Evolutionary conservation across 1,140 invertebrate genomes (phyloP).

Genomic region (Drosophila rufa): DNA sequence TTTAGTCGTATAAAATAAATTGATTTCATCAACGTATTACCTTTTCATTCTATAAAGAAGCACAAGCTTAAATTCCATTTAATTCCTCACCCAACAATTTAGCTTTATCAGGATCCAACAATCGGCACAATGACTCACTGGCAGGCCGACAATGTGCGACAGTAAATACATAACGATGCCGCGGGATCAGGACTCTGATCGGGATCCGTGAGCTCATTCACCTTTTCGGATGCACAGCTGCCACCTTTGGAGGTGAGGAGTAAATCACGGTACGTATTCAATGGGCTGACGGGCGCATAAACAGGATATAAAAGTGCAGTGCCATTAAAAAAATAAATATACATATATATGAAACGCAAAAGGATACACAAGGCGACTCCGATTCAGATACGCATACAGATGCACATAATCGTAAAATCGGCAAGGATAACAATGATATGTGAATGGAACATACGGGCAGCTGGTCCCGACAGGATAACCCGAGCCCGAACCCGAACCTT

Average conservation of each 20-base stretch:
- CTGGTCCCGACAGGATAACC: slow-evolving; percentile 67
- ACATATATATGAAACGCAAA: slow-evolving; percentile 38
- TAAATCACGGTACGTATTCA: slow-evolving; percentile 64
- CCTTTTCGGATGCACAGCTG: slow-evolving; percentile 51
- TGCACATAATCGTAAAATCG: slow-evolving; percentile 67
- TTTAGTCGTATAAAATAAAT: background rate
- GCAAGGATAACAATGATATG: slow-evolving; percentile 75
- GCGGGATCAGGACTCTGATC: slow-evolving; percentile 34
- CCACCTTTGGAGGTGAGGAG: slow-evolving; percentile 32
- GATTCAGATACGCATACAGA: slow-evolving; percentile 46
- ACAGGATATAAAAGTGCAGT: slow-evolving; percentile 83
- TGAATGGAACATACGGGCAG: slow-evolving; percentile 67
- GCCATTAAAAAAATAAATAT: slow-evolving; percentile 41
- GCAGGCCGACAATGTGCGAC: slow-evolving; percentile 30
- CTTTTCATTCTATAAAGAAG: background rate
- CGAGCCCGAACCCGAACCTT: slow-evolving; percentile 10
- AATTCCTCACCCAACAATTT: slow-evolving; percentile 15
- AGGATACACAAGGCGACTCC: slow-evolving; percentile 43
- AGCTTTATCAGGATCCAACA: slow-evolving; percentile 10
- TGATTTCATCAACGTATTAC: background rate
- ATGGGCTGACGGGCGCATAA: slow-evolving; percentile 68
- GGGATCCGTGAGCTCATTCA: slow-evolving; percentile 50
- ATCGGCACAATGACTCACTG: slow-evolving; percentile 38
- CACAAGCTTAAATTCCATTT: background rate
- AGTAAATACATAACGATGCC: slow-evolving; percentile 44